Conservation (phyloP, 2,888 invertebrate genomes). For the Polydrusus tereticollis region DNA sequence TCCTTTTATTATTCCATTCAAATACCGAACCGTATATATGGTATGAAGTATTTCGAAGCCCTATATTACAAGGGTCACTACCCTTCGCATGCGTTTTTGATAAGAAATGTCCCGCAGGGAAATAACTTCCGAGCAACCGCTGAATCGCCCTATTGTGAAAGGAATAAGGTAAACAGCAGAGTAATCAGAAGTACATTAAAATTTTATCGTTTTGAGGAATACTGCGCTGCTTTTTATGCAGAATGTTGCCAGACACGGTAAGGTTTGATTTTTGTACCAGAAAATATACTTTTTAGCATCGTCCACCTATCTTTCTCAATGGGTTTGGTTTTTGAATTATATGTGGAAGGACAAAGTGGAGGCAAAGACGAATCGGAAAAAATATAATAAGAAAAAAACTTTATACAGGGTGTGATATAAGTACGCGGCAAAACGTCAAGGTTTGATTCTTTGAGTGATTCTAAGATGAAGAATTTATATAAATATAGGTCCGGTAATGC, state of each 20-base stretch:
- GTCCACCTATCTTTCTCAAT: too few relatives aligned
- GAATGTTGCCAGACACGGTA: slow-evolving; percentile 9
- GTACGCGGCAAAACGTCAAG: too few relatives aligned
- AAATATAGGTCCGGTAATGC: too few relatives aligned
- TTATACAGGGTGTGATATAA: too few relatives aligned
- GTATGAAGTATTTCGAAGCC: slow-evolving; percentile 19
- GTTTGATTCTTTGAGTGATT: too few relatives aligned
- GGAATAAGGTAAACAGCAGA: slow-evolving; percentile 46
- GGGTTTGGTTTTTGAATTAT: too few relatives aligned
- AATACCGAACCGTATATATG: neutral
- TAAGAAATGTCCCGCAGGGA: slow-evolving; percentile 43
- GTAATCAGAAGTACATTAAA: slow-evolving; percentile 47
- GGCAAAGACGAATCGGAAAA: too few relatives aligned
- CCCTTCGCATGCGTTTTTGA: slow-evolving; percentile 43
- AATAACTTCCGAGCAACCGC: slow-evolving; percentile 33
- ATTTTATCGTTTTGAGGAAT: slow-evolving; percentile 36
- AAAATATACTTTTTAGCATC: too few relatives aligned
- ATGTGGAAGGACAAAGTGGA: too few relatives aligned
- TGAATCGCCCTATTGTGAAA: slow-evolving; percentile 42
- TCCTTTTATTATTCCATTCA: neutral
- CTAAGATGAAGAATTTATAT: too few relatives aligned
- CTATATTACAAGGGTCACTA: slow-evolving; percentile 46
- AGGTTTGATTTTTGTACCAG: neutral
- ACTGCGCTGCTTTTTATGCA: slow-evolving; percentile 30
- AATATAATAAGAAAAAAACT: too few relatives aligned